phyloP scores from a whole-genome alignment of 2,888 invertebrate genomes.

The Parnassius glacialis region DNA sequence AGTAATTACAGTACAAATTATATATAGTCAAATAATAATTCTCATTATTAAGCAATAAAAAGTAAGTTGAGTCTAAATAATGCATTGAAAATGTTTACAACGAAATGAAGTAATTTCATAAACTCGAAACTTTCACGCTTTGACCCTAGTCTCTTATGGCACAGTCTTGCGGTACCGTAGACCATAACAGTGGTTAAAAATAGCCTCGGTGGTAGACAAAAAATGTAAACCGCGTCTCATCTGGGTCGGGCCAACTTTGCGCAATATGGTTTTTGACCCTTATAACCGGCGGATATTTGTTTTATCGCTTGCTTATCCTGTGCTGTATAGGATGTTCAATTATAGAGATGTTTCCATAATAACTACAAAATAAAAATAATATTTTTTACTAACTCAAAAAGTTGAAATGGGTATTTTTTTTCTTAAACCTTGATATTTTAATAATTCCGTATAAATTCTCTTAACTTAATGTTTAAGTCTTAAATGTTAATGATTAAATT shows the following conservation, averaged over 20 bases:
- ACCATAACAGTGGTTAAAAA: conserved; percentile 65
- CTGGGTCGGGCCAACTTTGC: conserved; percentile 72
- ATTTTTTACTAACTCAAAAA: no score
- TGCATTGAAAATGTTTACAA: conserved; percentile 2
- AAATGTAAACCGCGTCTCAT: conserved; percentile 47
- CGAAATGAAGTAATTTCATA: neutral
- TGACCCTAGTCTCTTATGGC: conserved; percentile 25
- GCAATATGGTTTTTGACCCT: conserved; percentile 79
- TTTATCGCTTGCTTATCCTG: conserved; percentile 68
- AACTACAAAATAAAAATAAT: no score
- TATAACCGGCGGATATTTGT: conserved; percentile 74
- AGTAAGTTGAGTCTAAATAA: neutral
- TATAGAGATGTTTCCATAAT: neutral
- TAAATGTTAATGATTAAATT: no score
- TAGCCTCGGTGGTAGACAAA: conserved; percentile 68
- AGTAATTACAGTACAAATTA: no score
- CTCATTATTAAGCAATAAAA: no score
- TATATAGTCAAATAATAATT: no score
- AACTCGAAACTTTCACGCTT: conserved; percentile 21
- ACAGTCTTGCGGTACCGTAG: conserved; percentile 33
- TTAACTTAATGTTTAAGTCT: no score
- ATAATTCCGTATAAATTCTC: no score
- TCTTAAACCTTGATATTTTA: no score
- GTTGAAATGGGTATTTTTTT: neutral
- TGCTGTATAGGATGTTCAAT: conserved; percentile 46